phyloP scores from a whole-genome alignment of 2,797 vertebrate genomes.

The Hemitrygon akajei region DNA sequence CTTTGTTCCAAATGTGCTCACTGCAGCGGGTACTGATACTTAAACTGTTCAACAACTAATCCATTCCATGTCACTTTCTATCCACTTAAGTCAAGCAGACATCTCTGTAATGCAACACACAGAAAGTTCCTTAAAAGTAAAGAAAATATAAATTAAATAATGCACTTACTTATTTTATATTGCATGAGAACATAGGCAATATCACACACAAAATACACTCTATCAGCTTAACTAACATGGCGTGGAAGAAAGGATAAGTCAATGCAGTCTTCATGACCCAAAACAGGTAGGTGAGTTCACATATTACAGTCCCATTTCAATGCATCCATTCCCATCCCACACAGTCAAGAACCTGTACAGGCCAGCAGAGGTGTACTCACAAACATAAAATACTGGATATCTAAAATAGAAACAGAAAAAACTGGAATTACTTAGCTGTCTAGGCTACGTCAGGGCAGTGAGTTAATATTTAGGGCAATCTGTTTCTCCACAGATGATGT shows the following conservation, averaged over 20 bases:
- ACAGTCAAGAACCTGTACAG: background rate
- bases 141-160: conserved; percentile 43
- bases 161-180: background rate
- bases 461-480: too few species aligned
- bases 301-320: background rate
- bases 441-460: too few species aligned
- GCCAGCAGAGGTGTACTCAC: background rate
- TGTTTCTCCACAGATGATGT: too few species aligned
- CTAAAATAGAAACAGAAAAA: too few species aligned
- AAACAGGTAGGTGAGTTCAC: background rate
- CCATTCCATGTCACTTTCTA: conserved; percentile 58
- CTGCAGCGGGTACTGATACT: conserved; percentile 53
- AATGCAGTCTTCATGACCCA: background rate
- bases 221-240: background rate
- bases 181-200: background rate
- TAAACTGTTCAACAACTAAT: conserved; percentile 57
- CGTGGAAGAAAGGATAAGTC: background rate
- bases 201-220: too few species aligned
- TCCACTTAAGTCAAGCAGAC: conserved; percentile 49
- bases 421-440: too few species aligned
- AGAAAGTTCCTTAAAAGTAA: conserved; percentile 54
- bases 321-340: background rate
- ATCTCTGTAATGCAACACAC: conserved; percentile 50
- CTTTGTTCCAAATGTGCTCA: conserved; percentile 55
- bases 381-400: too few species aligned